Base-by-base conservation (phyloP, 1,140 invertebrate genomes). In the Epicauta chinensis region DNA sequence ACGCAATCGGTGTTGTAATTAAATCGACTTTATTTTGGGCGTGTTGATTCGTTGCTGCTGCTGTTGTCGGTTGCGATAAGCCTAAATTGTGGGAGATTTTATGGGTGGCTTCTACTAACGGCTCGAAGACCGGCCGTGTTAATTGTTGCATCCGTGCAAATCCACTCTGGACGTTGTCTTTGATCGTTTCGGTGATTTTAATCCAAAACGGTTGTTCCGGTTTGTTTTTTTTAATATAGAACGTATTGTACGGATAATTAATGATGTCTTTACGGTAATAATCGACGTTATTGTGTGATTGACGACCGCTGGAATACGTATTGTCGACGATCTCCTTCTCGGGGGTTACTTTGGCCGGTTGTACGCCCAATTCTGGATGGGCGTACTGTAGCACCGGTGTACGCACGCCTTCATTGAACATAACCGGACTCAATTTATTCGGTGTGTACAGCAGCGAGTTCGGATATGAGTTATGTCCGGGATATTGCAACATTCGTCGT, bases 1-100 rank as follows among this genome's bases (percentile, higher is more conserved):
- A 74, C 16, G 67, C 69, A 1, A 34, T 12, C 4, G 71, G 34
- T 14, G 66, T 63, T n/a, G 69, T 74, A 0, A 81, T 75, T 5
- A 80, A 74, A 1, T 82, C 85, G n/a, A 88, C 74, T 63, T 86
- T 86, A 58, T 89, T 81, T 65, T 86, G 78, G 3, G 81, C 79
- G n/a, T 74, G 72, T 60, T n/a, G n/a, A n/a, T 61, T 51, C 14
- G 16, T 17, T 57, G 44, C 63, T 62, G 58, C 71, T 23, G 23
- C 7, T 23, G 23, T 3, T 64, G 45, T 35, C 2, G 10, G 61
- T 47, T 68, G 65, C 1, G 80, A 76, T 1, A 87, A 70, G 3
- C 86, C 86, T 6, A 87, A 69, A 64, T 87, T 89, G 47, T 85
- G 75, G 1, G 82, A 82, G 43, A 86, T 86, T 69, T 87, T 87